A percentile compares a stretch with the other conserved stretches of the same genome.
These are phyloP conservation scores for Paramacrobiotus metropolitanus DNA, from an alignment of 1,140 invertebrate species.

Conservation along the genomic window DNA sequence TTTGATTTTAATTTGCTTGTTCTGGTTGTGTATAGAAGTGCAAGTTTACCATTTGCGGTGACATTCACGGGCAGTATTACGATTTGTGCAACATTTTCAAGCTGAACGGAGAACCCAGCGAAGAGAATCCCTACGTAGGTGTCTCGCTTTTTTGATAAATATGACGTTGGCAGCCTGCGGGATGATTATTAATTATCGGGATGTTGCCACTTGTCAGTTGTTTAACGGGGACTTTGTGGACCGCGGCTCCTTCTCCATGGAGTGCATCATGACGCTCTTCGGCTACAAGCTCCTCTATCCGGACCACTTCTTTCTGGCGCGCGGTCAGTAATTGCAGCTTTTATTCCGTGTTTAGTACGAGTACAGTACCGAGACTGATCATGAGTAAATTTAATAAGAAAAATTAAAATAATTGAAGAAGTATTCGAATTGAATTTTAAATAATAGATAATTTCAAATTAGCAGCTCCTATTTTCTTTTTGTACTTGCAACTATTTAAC, in stretches of 20 bases:
- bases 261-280: conserved; percentile 93
- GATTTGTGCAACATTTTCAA: conserved; percentile 95
- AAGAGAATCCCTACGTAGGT: conserved; percentile 76
- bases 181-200: conserved; percentile 7
- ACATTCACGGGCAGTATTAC: conserved; percentile 97
- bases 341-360: no score
- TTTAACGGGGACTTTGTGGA: conserved; percentile 99
- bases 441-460: no score
- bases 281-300: conserved; percentile 91
- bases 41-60: conserved; percentile 98
- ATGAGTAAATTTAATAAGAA: not conserved
- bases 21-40: conserved; percentile 29
- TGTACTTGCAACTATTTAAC: no score
- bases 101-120: conserved; percentile 78
- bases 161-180: not conserved
- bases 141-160: not conserved
- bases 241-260: conserved; percentile 92
- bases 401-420: conserved; percentile 3
- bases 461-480: no score
- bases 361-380: not conserved
- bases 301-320: conserved; percentile 86
- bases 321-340: no score
- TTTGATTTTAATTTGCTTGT: not conserved
- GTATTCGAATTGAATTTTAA: no score
- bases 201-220: conserved; percentile 30